Evolutionary conservation across 1,140 invertebrate genomes (phyloP), one percentile per base, ranked within the genome.

Genomic region (Bombus picipes): DNA sequence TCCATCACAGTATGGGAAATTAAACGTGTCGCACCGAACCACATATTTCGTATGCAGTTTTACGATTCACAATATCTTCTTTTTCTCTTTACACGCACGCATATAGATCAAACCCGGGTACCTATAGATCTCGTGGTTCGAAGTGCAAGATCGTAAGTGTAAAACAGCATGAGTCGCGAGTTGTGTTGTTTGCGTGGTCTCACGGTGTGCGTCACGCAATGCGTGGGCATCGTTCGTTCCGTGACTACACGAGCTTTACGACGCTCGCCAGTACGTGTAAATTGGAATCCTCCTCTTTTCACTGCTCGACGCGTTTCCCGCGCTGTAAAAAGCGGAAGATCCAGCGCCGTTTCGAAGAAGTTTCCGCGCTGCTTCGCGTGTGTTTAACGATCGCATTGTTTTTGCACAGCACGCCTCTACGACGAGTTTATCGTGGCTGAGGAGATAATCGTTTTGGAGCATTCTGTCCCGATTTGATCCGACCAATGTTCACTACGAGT

Each of bases 161-260:
- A 37, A 32, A 34, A 43, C 25, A 22, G 25, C 43, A 22, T 22
- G 15, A 57, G 22, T 53, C 39, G 74, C 22, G 43, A 12, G 6
- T 15, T 22, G 28, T 68, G 37, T 80, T 47, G 47, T 53, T 22
- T 8, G 25, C 76, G 18, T 34, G 37, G 75, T 85, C 70, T 62
- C 71, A 81, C 84, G 72, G 72, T 82, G 84, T 82, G 80, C 47
- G 47, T 86, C 84, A 75, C 84, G 80, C 72, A 86, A 86, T 34
- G 80, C 84, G 80, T 82, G 71, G 84, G 72, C 79, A 73, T 41
- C 66, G 77, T 71, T 85, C 12, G 41, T 85, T 75, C 47, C 72
- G 80, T 75, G 71, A 80, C 79, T 86, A 71, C 72, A 82, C 59
- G n/a, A 71, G 43, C 47, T 81, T 86, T 81, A 86, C 71, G 79